Conservation (phyloP, 2,113 vertebrate species). For the Monopterus albus region DNA sequence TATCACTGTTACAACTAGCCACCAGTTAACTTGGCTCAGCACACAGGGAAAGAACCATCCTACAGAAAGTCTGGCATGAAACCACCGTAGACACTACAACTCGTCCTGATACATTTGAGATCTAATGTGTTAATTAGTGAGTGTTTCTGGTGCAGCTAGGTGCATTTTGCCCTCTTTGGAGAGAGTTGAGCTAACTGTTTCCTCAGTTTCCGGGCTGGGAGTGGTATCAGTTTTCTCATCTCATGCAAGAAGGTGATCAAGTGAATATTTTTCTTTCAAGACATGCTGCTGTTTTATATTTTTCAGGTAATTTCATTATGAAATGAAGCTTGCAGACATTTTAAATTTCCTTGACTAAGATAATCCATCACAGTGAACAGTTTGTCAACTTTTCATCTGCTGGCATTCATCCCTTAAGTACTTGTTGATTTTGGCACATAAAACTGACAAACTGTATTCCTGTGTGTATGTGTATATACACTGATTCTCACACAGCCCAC, state of each 20-base stretch:
- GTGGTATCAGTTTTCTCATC: too few relatives aligned
- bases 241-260: too few relatives aligned
- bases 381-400: not conserved
- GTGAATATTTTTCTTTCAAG: too few relatives aligned
- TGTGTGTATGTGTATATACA: not conserved
- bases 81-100: too few relatives aligned
- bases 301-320: not conserved
- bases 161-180: too few relatives aligned
- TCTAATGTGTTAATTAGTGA: not conserved
- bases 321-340: not conserved
- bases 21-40: too few relatives aligned
- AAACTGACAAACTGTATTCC: not conserved
- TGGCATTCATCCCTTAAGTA: not conserved
- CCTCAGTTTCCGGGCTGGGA: too few relatives aligned
- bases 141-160: too few relatives aligned
- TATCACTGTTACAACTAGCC: too few relatives aligned
- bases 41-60: too few relatives aligned
- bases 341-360: not conserved
- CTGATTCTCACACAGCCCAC: constrained; percentile 10
- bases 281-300: not conserved
- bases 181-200: too few relatives aligned
- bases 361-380: constrained; percentile 17
- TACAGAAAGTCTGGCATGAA: too few relatives aligned
- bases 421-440: constrained; percentile 2
- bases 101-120: not conserved